Percentiles rank a stretch among this genome's conserved stretches.
Evolutionary conservation across 1,140 invertebrate genomes (phyloP).

Genomic region (Fopius arisanus): DNA sequence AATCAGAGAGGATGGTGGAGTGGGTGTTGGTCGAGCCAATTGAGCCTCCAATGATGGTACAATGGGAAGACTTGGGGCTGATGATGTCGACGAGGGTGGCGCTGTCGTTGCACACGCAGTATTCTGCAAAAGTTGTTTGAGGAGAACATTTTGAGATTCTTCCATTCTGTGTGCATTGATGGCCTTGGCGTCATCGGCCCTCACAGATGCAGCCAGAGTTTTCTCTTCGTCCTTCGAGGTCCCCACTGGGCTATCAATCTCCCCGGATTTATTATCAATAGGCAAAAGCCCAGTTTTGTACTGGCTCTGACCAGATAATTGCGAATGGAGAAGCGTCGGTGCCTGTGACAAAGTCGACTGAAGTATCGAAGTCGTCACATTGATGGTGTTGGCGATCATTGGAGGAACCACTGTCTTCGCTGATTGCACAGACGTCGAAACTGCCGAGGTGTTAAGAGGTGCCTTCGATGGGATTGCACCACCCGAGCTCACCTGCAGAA

Average conservation of each 20-base stretch:
- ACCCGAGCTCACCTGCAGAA: conserved; percentile 51
- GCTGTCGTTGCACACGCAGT: conserved; percentile 72
- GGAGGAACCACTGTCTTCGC: conserved; percentile 53
- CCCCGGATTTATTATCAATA: conserved; percentile 54
- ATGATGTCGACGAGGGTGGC: conserved; percentile 59
- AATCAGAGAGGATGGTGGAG: conserved; percentile 64
- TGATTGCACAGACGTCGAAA: conserved; percentile 47
- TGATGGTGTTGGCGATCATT: conserved; percentile 48
- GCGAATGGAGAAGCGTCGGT: conserved; percentile 54
- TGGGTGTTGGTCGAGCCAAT: conserved; percentile 75
- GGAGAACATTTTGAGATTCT: conserved; percentile 86
- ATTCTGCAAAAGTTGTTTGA: conserved; percentile 90
- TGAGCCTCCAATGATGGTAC: conserved; percentile 79
- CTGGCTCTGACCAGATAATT: conserved; percentile 51
- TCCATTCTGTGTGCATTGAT: conserved; percentile 66
- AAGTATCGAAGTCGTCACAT: conserved; percentile 57
- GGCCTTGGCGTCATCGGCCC: conserved; percentile 44
- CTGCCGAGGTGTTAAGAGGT: conserved; percentile 42
- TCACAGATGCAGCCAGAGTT: conserved; percentile 26
- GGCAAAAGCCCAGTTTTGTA: conserved; percentile 54
- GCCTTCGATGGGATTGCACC: conserved; percentile 42
- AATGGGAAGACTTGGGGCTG: conserved; percentile 71
- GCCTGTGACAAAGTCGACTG: conserved; percentile 61
- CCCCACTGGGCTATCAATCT: conserved; percentile 47
- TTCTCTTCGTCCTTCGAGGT: conserved; percentile 54